These are phyloP conservation scores for Thysanoteuthis rhombus DNA, from an alignment of 2,888 invertebrate genomes.

Conservation along the genomic window DNA sequence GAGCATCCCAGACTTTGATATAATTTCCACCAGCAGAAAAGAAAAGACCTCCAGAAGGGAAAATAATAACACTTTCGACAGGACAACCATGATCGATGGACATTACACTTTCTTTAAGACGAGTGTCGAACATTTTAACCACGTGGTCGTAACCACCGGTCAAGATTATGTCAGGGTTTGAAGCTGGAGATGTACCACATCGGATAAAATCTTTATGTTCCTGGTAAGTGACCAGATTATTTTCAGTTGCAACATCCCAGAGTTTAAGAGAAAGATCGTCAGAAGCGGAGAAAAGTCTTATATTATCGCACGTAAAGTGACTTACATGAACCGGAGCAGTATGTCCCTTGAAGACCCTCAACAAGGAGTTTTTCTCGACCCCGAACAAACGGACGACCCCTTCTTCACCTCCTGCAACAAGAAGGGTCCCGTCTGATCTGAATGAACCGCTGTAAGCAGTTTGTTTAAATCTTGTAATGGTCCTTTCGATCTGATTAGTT, in stretches of 20 bases:
- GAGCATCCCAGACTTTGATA: constrained; percentile 91
- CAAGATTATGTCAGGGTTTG: constrained; percentile 67
- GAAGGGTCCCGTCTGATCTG: constrained; percentile 65
- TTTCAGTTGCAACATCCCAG: constrained; percentile 93
- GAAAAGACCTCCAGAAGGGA: constrained; percentile 90
- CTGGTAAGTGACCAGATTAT: constrained; percentile 73
- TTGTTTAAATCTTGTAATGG: constrained; percentile 66
- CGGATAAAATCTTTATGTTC: constrained; percentile 81
- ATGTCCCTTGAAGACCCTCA: constrained; percentile 80
- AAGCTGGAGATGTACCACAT: constrained; percentile 81
- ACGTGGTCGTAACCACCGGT: constrained; percentile 83
- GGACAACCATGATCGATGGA: constrained; percentile 88
- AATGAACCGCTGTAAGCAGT: constrained; percentile 67
- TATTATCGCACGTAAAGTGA: constrained; percentile 81
- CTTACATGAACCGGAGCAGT: constrained; percentile 78
- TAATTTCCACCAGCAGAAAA: constrained; percentile 89
- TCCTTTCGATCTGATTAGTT: constrained; percentile 55
- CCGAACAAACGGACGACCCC: constrained; percentile 88
- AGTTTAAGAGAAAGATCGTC: constrained; percentile 87
- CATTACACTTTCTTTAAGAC: constrained; percentile 77
- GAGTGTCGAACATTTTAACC: constrained; percentile 86
- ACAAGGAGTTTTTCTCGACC: constrained; percentile 81
- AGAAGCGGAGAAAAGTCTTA: constrained; percentile 85
- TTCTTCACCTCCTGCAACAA: constrained; percentile 89
- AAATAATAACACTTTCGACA: constrained; percentile 86